Evolutionary conservation across 1,140 invertebrate genomes (phyloP).

Genomic region (Hestina assimilis): DNA sequence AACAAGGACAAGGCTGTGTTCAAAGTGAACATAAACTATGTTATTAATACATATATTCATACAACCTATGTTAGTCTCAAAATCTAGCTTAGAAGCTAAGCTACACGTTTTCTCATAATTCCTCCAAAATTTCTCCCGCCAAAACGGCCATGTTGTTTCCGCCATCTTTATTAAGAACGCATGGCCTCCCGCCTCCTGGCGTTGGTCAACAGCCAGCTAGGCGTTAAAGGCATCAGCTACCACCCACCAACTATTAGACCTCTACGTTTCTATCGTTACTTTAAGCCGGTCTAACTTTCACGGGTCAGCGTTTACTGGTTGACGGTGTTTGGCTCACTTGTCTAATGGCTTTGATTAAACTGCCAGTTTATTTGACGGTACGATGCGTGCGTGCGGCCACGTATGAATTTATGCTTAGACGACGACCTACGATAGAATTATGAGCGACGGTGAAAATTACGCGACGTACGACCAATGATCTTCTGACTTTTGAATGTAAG

Average conservation of each 20-base stretch:
- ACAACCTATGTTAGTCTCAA: slow-evolving; percentile 14
- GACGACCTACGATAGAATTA: slow-evolving; percentile 61
- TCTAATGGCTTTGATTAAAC: slow-evolving; percentile 78
- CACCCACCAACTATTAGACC: slow-evolving; percentile 54
- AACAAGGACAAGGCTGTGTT: not conserved
- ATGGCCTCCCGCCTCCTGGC: slow-evolving; percentile 71
- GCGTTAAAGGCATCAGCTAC: slow-evolving; percentile 77
- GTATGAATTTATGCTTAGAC: slow-evolving; percentile 75
- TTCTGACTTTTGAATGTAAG: not conserved
- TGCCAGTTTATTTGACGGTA: slow-evolving; percentile 78
- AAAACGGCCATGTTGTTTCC: slow-evolving; percentile 66
- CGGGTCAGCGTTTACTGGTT: slow-evolving; percentile 48
- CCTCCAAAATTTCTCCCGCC: slow-evolving; percentile 56
- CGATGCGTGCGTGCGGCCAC: slow-evolving; percentile 71
- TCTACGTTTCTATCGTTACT: slow-evolving; percentile 35
- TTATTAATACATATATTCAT: not conserved
- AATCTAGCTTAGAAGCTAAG: slow-evolving; percentile 32
- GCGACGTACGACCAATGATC: slow-evolving; percentile 1
- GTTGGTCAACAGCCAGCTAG: slow-evolving; percentile 75
- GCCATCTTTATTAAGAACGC: slow-evolving; percentile 77
- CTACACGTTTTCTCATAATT: slow-evolving; percentile 35
- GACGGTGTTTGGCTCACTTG: slow-evolving; percentile 73
- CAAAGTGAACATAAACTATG: not conserved
- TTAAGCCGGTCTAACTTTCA: slow-evolving; percentile 38
- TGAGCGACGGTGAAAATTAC: slow-evolving; percentile 41